Evolutionary conservation across 1,140 invertebrate genomes (phyloP), one percentile per base, ranked within the genome.

Genomic region (Telenomus remus): DNA sequence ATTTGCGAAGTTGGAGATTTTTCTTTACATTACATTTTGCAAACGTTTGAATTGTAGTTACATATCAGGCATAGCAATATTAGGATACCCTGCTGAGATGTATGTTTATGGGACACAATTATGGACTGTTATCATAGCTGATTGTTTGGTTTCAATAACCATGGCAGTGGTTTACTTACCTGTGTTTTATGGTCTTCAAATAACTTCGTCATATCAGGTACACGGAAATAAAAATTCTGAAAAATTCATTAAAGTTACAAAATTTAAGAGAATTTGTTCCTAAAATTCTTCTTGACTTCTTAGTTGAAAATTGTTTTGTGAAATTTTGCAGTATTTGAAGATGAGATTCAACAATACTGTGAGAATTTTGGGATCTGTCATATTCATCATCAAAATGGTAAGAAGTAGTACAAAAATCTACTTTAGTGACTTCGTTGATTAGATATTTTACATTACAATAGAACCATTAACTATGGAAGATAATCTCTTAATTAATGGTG

Each of bases 41-140:
- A 47, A n/a, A 49, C 16, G 27, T 1, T 13, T 42, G 44, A 43
- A 50, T 73, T 53, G 12, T 88, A 96, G 95, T 86, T 97, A 96
- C 81, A 93, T 97, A 80, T 97, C 96, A 8, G 95, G 96, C 1
- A 96, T 97, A 51, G 95, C 95, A 0, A 87, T 98, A n/a, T 89
- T 98, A 0, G 96, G 96, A 4, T 89, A 95, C 0, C 96, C 96
- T 0, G 94, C 95, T 0, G 96, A 98, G 88, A 94, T 97, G 82
- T 98, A 98, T 79, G 92, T 93, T 0, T 95, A 95, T 81, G 96
- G 95, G 0, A 95, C 93, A 0, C 93, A 96, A 81, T 92, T 93
- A 66, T 93, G 91, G 90, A 89, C 92, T 72, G 89, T 93, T 19
- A 87, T 93, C 0, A 82, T 93, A 14, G 90, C 92, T 1, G 93